Evolutionary conservation across 2,113 vertebrate genomes (phyloP).

Genomic region (Amazona guildingii): DNA sequence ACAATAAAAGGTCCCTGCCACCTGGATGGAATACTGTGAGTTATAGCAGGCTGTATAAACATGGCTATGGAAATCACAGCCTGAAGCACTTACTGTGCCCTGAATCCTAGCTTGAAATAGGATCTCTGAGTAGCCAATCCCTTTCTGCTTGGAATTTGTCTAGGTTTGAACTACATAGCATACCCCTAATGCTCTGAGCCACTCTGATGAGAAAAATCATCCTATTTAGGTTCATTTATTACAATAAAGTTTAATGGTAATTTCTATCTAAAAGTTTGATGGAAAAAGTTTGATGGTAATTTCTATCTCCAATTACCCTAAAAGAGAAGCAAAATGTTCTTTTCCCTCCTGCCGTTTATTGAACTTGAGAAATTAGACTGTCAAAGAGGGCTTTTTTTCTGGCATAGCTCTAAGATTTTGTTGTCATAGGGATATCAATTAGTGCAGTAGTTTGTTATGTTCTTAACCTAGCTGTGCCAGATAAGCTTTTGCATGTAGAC

Average conservation of each 20-base stretch:
- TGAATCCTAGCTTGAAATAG: not conserved
- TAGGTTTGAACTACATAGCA: not conserved
- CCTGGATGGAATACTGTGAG: not conserved
- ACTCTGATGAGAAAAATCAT: not conserved
- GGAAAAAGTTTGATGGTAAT: not conserved
- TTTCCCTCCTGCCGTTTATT: not conserved
- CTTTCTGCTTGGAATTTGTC: not conserved
- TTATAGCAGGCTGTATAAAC: not conserved
- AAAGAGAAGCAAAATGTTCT: not conserved
- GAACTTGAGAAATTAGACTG: not conserved
- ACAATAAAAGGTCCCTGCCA: not conserved
- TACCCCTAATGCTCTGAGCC: not conserved
- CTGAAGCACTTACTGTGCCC: not conserved
- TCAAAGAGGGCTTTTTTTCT: not conserved
- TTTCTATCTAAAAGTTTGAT: not conserved
- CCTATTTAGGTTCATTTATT: not conserved
- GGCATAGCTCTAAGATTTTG: not conserved
- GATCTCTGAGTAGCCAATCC: not conserved
- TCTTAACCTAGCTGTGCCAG: not conserved
- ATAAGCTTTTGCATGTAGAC: not conserved
- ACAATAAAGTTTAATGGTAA: not conserved
- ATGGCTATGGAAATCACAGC: not conserved
- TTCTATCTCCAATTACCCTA: not conserved
- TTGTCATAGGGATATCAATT: conserved; percentile 18
- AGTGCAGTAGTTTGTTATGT: not conserved